A percentile compares a stretch with the other conserved stretches of the same genome.
phyloP scores from a whole-genome alignment of 2,888 invertebrate genomes.

The Callimorpha dominula region DNA sequence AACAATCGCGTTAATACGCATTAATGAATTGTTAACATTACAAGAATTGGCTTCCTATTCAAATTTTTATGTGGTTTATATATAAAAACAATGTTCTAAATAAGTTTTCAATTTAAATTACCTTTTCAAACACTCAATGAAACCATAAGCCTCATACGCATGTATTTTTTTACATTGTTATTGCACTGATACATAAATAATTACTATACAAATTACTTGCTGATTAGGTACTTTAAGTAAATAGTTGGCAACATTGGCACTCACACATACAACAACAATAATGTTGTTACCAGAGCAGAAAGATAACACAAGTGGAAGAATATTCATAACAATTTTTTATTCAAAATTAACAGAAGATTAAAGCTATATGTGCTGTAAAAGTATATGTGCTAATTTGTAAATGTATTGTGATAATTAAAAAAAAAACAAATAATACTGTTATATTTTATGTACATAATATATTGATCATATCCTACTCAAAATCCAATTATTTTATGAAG shows the following conservation, averaged over 20 bases:
- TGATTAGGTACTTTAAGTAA: constrained; percentile 22
- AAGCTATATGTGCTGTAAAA: neutral
- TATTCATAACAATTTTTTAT: neutral
- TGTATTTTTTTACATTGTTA: neutral
- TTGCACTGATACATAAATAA: constrained; percentile 11
- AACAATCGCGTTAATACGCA: no score
- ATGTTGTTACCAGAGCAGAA: constrained; percentile 43
- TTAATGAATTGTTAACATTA: no score
- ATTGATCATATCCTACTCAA: neutral
- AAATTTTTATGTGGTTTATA: neutral
- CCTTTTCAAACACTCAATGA: no score
- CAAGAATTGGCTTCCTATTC: no score
- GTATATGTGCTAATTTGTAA: neutral
- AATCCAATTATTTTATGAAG: no score
- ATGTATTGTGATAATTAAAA: neutral
- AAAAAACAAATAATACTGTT: neutral
- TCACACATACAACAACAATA: constrained; percentile 41
- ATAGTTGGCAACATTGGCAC: constrained; percentile 54
- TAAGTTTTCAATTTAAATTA: neutral
- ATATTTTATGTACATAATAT: neutral
- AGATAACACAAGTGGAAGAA: constrained; percentile 6
- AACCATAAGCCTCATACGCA: neutral
- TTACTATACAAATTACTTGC: neutral
- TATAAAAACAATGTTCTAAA: neutral
- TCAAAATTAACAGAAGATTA: neutral